A percentile compares a stretch with the other conserved stretches of the same genome.
Evolutionary conservation across 64 coral and sea anemone genomes (phyloP).

Genomic region (Dendronephthya gigantea): DNA sequence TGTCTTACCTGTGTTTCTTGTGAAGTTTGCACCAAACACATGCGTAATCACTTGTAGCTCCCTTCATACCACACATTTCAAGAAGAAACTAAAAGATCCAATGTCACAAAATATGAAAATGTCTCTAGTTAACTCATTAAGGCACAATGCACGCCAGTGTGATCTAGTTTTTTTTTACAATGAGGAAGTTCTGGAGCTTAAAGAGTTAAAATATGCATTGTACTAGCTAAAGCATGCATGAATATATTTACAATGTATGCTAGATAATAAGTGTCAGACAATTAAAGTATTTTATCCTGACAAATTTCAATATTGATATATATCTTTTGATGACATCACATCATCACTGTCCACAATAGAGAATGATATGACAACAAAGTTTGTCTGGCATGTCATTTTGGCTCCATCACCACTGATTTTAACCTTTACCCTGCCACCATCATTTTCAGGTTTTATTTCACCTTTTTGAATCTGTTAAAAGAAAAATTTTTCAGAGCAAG

Average conservation of each 20-base stretch:
- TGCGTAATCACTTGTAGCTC: background rate
- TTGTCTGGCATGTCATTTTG: constrained; percentile 3
- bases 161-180: background rate
- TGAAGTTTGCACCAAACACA: constrained; percentile 14
- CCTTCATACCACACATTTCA: background rate
- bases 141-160: too few species aligned
- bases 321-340: background rate
- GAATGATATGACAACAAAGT: background rate
- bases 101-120: background rate
- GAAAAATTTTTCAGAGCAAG: too few species aligned
- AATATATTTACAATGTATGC: background rate
- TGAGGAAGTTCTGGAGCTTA: too few species aligned
- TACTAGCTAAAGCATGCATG: too few species aligned
- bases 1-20: background rate
- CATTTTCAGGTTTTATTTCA: background rate
- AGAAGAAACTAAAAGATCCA: background rate
- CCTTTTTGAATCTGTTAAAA: background rate
- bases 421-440: background rate
- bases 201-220: too few species aligned
- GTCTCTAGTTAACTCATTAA: background rate
- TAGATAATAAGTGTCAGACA: background rate
- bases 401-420: background rate
- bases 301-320: too few species aligned
- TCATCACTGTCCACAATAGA: constrained; percentile 14
- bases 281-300: background rate